Base-by-base conservation (phyloP, 2,113 vertebrate genomes). In the Arothron firmamentum region DNA sequence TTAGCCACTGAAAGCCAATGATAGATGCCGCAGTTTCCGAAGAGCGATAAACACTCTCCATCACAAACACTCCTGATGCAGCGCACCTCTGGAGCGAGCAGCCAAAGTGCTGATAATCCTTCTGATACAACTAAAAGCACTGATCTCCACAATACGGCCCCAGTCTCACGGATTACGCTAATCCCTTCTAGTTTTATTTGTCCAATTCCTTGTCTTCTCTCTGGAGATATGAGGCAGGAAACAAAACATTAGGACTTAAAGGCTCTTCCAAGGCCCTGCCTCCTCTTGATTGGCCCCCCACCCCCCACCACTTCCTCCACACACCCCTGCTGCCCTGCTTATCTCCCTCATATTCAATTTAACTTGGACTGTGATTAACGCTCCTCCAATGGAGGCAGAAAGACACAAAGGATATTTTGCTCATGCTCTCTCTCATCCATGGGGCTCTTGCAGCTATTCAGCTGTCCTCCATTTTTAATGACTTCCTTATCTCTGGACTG, bases 331-430 rank as follows among this genome's bases (percentile, higher is more conserved):
- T 76, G 58, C 62, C 70, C 62, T 75, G 77, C 76, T 88, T 87
- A 87, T 90, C 87, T 87, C 79, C 56, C 77, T 81, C 82, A 87
- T 89, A 88, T 91, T 89, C 84, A 90, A 87, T 89, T 89, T 85
- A 88, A 88, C 76, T 75, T 69, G 69, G 82, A 84, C 86, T 63
- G 83, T 88, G 89, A 90, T 88, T 88, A 90, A 87, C 83, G 82
- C 55, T 73, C 79, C 79, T 74, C 80, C 82, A 79, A 67, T 74
- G 78, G 86, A 83, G 76, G 78, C 74, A 62, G 75, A 61, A 61
- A 82, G 67, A 81, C 82, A 87, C 81, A 89, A 88, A 83, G 79
- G 72, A 78, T 78, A 76, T 76, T 79, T 77, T 57, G 59, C 73
- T 42, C 63, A 20, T 69, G 50, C 64, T 57, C 61, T 65, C 58